Base-by-base conservation (phyloP, 64 coral and sea anemone genomes). In the Dendrophyllia cribrosa region DNA sequence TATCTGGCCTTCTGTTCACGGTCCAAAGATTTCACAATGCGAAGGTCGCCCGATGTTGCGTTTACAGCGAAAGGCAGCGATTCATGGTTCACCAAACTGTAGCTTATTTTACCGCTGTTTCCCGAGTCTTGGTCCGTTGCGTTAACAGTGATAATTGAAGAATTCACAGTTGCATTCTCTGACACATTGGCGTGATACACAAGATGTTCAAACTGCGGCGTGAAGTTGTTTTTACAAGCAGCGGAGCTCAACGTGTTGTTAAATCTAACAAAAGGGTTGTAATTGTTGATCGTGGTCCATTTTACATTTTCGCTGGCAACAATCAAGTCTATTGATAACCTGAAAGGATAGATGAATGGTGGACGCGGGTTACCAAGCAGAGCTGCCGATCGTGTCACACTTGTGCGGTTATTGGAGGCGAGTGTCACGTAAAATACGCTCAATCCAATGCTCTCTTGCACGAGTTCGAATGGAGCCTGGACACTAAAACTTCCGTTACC, bases 111-210 rank as follows among this genome's bases (percentile, higher is more conserved):
- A 7, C 90, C 90, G 45, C 75, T 92, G 24, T 92, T 85, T 23
- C 80, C 90, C 7, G 51, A 19, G 51, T 92, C 90, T 45, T 44
- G 43, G 45, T 92, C 90, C 16, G 90, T 92, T 13, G 90, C 90
- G 16, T 92, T 92, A 6, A 92, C 90, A 34, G 59, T 76, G 43
- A 92, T 19, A 17, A 92, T 43, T 12, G 55, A 56, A 11, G 80
- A 53, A 55, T 92, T 92, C 19, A 77, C 17, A 52, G 90, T 86
- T 73, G 90, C 72, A 51, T 92, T 92, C 17, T 92, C 90, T 1
- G 22, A 92, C 58, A 92, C 63, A 19, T 58, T 76, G 19, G 72
- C 81, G 34, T 86, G 26, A 66, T 92, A 92, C 26, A 76, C 66
- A 17, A 49, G 16, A 7, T 75, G 70, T 67, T 92, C 70, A 76